Evolutionary conservation across 2,797 vertebrate genomes (phyloP), one percentile per base, ranked within the genome.

Genomic region (Chiloscyllium punctatum): DNA sequence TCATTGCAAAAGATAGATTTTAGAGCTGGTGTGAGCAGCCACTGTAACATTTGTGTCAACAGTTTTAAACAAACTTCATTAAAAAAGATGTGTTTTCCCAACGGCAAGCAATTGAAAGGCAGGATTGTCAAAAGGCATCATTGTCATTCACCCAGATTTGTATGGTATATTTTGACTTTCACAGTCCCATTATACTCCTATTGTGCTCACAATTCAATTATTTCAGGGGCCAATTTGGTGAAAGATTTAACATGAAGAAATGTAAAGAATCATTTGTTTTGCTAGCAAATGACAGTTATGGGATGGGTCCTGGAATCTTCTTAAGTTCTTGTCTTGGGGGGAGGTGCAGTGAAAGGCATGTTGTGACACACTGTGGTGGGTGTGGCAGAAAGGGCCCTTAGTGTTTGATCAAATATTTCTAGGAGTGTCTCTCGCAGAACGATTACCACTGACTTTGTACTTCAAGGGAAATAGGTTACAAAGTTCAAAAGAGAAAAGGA

Each of bases 201-300:
- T 72, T 51, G 68, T 33, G 68, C 27, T 72, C 27, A 18, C 42
- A 94, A 23, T 72, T 94, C 92, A 94, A 51, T 94, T 94, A 48
- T 51, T 72, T 48, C 57, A 77, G 94, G 16, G 53, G 71, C 71
- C 94, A 72, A 33, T 95, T 95, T 95, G 51, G 71, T 77, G 94
- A 77, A 95, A 95, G 94, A 53, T 57, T 95, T 95, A 30, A 13
- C 8, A 25, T 95, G 71, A 53, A 77, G 94, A n/a, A 95, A 95
- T 77, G 71, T 8, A 2, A 95, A 51, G 42, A 77, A 95, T 95
- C 94, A 21, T 94, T 94, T 95, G 42, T 95, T 95, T 77, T 77
- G 69, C 71, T 77, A 95, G 42, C 0, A 7, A 95, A 51, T 95
- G 69, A 74, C 94, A 95, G 94, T 11, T 74, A 51, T 30, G 94